Conservation (phyloP, 2,797 vertebrate genomes). For the Huso huso region DNA sequence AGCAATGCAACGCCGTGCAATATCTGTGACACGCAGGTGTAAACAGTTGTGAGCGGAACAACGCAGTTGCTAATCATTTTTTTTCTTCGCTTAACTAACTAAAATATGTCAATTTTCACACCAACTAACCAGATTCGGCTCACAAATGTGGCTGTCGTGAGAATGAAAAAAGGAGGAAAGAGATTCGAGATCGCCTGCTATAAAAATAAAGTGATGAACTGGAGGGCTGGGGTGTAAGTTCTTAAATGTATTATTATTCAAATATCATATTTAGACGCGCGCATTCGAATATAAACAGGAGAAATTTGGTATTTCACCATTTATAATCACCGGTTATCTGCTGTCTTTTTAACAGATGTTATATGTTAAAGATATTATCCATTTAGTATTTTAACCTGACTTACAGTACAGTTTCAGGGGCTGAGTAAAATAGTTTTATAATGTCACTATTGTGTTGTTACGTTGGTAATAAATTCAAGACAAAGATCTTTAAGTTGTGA, state of each 20-base stretch:
- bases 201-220: slow-evolving; percentile 86
- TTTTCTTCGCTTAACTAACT: background rate
- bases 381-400: no score
- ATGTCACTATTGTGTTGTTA: no score
- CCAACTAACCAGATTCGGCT: slow-evolving; percentile 91
- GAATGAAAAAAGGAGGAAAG: slow-evolving; percentile 82
- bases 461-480: no score
- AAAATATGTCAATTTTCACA: slow-evolving; percentile 83
- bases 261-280: no score
- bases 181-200: slow-evolving; percentile 90
- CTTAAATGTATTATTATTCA: background rate
- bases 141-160: slow-evolving; percentile 86
- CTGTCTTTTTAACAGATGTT: no score
- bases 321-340: no score
- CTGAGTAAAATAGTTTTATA: no score
- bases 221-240: slow-evolving; percentile 88
- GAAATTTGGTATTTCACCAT: no score
- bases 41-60: background rate
- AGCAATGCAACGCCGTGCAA: slow-evolving; percentile 11
- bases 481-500: no score
- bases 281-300: no score
- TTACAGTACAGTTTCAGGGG: no score
- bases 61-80: background rate
- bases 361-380: no score
- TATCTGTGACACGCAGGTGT: background rate